Evolutionary conservation across 2,888 invertebrate genomes (phyloP).

Genomic region (Celastrina argiolus): DNA sequence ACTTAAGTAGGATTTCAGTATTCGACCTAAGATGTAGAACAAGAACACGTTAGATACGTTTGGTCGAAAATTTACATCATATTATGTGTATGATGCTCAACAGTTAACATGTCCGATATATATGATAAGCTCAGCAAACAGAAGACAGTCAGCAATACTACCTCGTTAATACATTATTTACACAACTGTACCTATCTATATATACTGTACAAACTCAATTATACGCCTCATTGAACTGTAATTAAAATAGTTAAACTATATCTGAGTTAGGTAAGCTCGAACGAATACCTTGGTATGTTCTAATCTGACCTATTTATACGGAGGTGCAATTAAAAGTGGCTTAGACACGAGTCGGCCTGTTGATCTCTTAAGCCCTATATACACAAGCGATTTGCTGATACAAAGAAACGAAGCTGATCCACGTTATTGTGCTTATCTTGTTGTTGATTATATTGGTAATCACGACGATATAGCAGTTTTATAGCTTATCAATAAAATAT

Average conservation of each 20-base stretch:
- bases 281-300: background rate
- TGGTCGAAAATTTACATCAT: too few species aligned
- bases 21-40: too few species aligned
- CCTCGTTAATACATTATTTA: background rate
- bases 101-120: too few species aligned
- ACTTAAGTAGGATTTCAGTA: too few species aligned
- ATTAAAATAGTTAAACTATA: slow-evolving; percentile 16
- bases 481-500: too few species aligned
- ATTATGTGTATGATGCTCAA: too few species aligned
- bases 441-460: background rate
- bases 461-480: too few species aligned
- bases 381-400: background rate
- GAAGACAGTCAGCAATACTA: background rate
- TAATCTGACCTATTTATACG: slow-evolving; percentile 17
- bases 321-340: slow-evolving; percentile 12
- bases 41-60: too few species aligned
- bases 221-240: background rate
- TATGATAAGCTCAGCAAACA: background rate
- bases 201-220: slow-evolving; percentile 5
- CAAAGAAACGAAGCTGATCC: background rate
- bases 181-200: background rate
- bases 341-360: slow-evolving; percentile 9
- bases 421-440: background rate
- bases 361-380: background rate
- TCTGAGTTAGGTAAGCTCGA: slow-evolving; percentile 13